These are phyloP conservation scores for Digitonthophagus gazella DNA, from an alignment of 2,888 invertebrate genomes.

Conservation along the genomic window DNA sequence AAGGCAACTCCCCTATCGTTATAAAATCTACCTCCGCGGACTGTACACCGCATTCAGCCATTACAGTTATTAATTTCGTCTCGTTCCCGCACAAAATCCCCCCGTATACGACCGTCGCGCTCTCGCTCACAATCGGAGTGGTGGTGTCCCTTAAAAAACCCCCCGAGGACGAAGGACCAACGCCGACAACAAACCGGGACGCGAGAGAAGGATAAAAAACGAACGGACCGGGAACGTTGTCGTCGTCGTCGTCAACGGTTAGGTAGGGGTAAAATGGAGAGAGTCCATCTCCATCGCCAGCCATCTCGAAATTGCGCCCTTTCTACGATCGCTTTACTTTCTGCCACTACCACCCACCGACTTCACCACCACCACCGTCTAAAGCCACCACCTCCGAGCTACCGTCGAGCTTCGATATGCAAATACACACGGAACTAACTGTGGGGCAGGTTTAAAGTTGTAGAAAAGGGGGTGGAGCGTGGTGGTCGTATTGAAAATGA, in stretches of 20 bases:
- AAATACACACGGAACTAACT: no score
- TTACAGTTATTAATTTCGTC: constrained; percentile 31
- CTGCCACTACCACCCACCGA: background rate
- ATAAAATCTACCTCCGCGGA: constrained; percentile 17
- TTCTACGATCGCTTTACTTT: background rate
- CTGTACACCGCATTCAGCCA: constrained; percentile 30
- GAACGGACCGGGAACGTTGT: background rate
- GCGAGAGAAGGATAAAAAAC: background rate
- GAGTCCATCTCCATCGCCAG: background rate
- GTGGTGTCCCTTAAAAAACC: constrained; percentile 44
- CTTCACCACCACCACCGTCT: background rate
- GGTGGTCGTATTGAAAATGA: no score
- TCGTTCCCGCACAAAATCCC: constrained; percentile 25
- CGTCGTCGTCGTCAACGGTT: no score
- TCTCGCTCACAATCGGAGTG: background rate
- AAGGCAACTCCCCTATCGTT: background rate
- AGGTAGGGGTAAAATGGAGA: background rate
- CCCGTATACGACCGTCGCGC: constrained; percentile 45
- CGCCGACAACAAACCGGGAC: background rate
- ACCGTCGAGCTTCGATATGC: no score
- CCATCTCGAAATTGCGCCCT: background rate
- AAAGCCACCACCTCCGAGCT: background rate
- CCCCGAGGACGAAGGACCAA: constrained; percentile 35
- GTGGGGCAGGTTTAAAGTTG: no score
- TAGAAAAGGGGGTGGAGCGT: no score